Evolutionary conservation across 2,888 invertebrate genomes (phyloP).

Genomic region (Drosophila yooni): DNA sequence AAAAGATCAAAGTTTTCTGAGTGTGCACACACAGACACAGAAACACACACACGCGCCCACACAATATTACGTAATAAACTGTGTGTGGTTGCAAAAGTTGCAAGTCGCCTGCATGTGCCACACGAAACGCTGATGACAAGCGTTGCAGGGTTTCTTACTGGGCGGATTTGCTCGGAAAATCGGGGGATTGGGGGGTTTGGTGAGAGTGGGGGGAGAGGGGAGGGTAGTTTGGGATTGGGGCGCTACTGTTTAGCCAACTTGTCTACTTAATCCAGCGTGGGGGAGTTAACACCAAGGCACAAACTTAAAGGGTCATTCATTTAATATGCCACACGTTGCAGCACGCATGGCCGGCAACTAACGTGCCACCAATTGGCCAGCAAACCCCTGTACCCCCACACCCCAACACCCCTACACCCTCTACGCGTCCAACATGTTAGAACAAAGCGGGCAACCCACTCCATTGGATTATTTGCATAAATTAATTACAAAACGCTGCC

Average conservation of each 20-base stretch:
- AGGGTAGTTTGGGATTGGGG: constrained; percentile 6
- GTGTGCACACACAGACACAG: constrained; percentile 3
- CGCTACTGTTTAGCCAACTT: constrained; percentile 66
- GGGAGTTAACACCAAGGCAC: constrained; percentile 59
- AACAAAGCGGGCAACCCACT: neutral
- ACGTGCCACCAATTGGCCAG: constrained; percentile 19
- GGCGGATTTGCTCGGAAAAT: neutral
- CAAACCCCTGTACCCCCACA: constrained; percentile 3
- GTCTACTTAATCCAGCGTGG: constrained; percentile 71
- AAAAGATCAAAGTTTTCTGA: neutral
- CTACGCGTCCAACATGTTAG: constrained; percentile 1
- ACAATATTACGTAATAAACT: constrained; percentile 23
- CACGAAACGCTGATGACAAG: constrained; percentile 45
- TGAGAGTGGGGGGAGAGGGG: neutral
- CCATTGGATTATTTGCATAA: constrained; percentile 72
- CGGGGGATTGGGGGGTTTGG: neutral
- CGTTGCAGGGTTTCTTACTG: constrained; percentile 1
- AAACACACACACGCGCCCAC: constrained; percentile 2
- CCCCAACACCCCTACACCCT: neutral
- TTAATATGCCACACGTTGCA: constrained; percentile 72
- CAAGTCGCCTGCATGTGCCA: constrained; percentile 41
- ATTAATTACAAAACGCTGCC: constrained; percentile 75
- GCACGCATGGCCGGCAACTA: constrained; percentile 57
- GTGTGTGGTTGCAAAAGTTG: constrained; percentile 47
- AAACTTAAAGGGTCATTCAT: constrained; percentile 72